phyloP scores from a whole-genome alignment of 1,140 invertebrate species.

The Rhynchophorus ferrugineus region DNA sequence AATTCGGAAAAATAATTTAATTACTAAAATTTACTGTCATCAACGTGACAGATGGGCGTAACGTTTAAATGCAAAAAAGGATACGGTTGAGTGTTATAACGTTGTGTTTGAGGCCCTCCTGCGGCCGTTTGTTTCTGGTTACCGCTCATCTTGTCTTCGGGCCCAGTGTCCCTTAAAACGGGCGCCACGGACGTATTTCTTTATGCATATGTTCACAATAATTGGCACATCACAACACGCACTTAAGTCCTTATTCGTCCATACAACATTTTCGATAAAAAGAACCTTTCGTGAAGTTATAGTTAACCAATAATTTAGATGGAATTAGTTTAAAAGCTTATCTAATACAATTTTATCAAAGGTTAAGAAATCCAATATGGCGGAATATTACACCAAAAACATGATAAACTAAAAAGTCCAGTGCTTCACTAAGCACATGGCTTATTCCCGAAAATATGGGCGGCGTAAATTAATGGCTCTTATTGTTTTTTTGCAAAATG shows the following conservation, averaged over 20 bases:
- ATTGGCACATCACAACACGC: conserved; percentile 30
- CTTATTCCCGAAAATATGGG: neutral
- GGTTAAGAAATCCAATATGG: conserved; percentile 42
- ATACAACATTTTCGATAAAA: conserved; percentile 19
- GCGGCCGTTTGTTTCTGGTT: conserved; percentile 39
- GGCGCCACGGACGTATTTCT: conserved; percentile 33
- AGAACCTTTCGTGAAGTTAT: conserved; percentile 15
- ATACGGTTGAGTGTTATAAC: conserved; percentile 34
- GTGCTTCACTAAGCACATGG: conserved; percentile 4
- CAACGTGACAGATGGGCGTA: conserved; percentile 36
- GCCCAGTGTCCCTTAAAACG: conserved; percentile 34
- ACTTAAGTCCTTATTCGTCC: conserved; percentile 17
- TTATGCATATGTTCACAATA: conserved; percentile 36
- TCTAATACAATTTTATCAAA: conserved; percentile 36
- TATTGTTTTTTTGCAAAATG: conserved; percentile 32
- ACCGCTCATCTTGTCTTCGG: conserved; percentile 37
- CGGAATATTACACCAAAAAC: conserved; percentile 41
- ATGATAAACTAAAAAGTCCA: conserved; percentile 27
- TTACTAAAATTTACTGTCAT: conserved; percentile 25
- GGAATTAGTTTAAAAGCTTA: conserved; percentile 16
- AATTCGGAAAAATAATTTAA: conserved; percentile 6
- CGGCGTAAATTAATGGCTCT: conserved; percentile 29
- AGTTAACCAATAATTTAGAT: neutral
- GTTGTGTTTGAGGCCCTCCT: conserved; percentile 34
- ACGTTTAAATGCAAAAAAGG: conserved; percentile 32